Conservation (phyloP, 2,888 invertebrate genomes). For the Leucoma salicis region DNA sequence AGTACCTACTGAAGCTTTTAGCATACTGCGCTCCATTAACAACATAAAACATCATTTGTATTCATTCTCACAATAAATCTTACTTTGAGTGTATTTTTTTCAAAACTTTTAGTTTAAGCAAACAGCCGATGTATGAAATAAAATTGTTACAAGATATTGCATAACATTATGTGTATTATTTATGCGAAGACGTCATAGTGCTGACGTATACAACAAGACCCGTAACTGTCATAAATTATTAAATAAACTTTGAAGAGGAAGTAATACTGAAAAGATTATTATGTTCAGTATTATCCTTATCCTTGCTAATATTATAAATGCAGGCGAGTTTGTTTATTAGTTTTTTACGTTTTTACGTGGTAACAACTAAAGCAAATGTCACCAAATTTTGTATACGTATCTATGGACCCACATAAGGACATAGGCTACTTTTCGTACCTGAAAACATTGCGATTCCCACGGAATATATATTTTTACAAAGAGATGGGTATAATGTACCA, state of each 20-base stretch:
- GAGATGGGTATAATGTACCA: too few relatives aligned
- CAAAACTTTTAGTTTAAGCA: background rate
- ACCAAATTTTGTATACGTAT: too few relatives aligned
- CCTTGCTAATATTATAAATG: too few relatives aligned
- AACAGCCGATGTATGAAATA: background rate
- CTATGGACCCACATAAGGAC: too few relatives aligned
- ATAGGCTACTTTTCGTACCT: too few relatives aligned
- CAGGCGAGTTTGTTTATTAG: too few relatives aligned
- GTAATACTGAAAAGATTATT: background rate
- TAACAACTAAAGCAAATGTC: too few relatives aligned
- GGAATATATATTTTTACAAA: too few relatives aligned
- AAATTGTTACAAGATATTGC: conserved; percentile 7
- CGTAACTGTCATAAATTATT: background rate
- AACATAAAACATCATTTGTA: conserved; percentile 1
- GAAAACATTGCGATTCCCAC: too few relatives aligned
- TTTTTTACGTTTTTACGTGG: too few relatives aligned
- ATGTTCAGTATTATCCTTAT: too few relatives aligned
- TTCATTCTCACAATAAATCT: conserved; percentile 6
- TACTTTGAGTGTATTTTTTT: background rate
- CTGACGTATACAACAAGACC: background rate
- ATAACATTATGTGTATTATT: conserved; percentile 3
- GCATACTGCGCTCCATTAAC: conserved; percentile 10
- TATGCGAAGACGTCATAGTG: background rate
- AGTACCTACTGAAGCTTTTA: conserved; percentile 9
- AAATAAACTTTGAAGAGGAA: background rate